A percentile compares a stretch with the other conserved stretches of the same genome.
phyloP scores from a whole-genome alignment of 2,888 invertebrate genomes.

The Dasypogon diadema region DNA sequence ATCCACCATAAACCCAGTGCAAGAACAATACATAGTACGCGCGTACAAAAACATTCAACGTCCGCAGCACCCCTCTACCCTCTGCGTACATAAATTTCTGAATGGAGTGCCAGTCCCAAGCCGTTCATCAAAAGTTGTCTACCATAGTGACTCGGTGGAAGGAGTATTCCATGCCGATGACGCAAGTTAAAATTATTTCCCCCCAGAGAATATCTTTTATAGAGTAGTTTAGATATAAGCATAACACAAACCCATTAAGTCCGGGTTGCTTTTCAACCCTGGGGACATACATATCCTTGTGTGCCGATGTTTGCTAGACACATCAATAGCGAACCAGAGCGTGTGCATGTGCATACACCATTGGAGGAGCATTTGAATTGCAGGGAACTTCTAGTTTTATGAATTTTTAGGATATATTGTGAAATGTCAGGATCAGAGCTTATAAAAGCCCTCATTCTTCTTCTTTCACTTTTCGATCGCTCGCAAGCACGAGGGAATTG shows the following conservation, averaged over 20 bases:
- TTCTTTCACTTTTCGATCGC: neutral
- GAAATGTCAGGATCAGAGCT: neutral
- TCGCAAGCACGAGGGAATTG: neutral
- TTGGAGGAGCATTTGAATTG: neutral
- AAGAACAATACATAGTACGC: neutral
- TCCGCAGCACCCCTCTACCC: neutral
- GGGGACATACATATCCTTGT: neutral
- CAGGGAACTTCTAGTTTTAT: neutral
- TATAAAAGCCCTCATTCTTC: neutral
- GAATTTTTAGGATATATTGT: constrained; percentile 6
- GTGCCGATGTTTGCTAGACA: neutral
- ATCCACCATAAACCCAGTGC: too few relatives aligned
- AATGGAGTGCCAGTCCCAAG: neutral
- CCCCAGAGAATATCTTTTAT: neutral
- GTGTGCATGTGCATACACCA: constrained; percentile 11
- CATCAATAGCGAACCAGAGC: neutral
- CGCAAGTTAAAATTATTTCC: constrained; percentile 4
- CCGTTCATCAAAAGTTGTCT: neutral
- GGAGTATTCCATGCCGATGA: neutral
- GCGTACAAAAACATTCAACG: neutral
- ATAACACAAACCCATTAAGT: neutral
- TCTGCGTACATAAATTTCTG: neutral
- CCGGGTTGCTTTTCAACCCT: too few relatives aligned
- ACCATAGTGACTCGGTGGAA: neutral
- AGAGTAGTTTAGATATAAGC: neutral